Evolutionary conservation across 2,888 invertebrate genomes (phyloP).

Genomic region (Drosophila diplacantha): DNA sequence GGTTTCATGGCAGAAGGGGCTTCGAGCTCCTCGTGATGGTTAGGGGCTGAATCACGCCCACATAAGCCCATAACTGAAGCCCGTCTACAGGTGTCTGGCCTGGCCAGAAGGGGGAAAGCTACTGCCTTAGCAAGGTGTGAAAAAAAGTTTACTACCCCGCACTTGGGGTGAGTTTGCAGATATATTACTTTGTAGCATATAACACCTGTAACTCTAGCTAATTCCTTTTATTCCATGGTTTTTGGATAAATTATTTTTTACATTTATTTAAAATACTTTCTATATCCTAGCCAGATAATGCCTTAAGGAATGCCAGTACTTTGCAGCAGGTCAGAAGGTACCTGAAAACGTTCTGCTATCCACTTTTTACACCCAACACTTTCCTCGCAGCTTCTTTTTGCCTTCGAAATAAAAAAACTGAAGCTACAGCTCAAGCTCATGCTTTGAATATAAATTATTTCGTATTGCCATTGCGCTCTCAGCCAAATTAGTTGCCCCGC

Average conservation of each 20-base stretch:
- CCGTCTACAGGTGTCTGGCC: constrained; percentile 33
- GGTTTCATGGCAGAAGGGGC: constrained; percentile 39
- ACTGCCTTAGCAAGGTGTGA: constrained; percentile 2
- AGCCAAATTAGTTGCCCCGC: constrained; percentile 61
- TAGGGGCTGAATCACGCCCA: constrained; percentile 55
- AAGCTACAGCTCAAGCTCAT: constrained; percentile 16
- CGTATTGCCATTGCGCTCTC: constrained; percentile 68
- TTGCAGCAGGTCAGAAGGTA: background rate
- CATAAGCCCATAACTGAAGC: constrained; percentile 21
- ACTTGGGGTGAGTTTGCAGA: background rate
- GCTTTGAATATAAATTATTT: constrained; percentile 65
- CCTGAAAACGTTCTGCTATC: background rate
- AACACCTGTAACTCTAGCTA: background rate
- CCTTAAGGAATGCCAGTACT: background rate
- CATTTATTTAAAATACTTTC: background rate
- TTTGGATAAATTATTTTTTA: background rate
- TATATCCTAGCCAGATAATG: too few species aligned
- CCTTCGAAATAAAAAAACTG: background rate
- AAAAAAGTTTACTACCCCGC: constrained; percentile 7
- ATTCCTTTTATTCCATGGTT: background rate
- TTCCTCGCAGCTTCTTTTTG: background rate
- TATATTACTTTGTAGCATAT: background rate
- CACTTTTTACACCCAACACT: background rate
- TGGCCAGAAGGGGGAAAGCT: background rate
- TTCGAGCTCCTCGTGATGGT: constrained; percentile 47